Base-by-base conservation (phyloP, 2,797 vertebrate species). In the Diplodus puntazzo region DNA sequence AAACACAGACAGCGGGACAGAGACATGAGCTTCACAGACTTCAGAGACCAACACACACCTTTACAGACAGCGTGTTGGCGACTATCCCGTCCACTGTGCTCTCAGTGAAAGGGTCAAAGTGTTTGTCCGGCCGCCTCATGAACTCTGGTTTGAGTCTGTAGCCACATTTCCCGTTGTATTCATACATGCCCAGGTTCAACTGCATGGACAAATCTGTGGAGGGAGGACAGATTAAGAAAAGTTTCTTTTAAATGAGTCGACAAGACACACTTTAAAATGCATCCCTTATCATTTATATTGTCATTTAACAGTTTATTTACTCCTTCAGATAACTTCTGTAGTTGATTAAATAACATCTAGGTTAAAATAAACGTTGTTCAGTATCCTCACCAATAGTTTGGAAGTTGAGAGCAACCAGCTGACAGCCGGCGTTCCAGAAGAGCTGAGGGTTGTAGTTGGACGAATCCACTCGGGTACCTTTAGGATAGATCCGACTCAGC, bases 401-500 rank as follows among this genome's bases (percentile, higher is more conserved):
- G 92, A 99, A 99, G 93, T 99, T 99, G 50, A 99, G 96, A 8
- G 98, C 98, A 18, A 99, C 98, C 92, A 99, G 96, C 84, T 99
- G 98, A 92, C 98, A 99, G 71, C 98, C 98, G 0, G 98, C 97
- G 0, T 99, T 99, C 98, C 98, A 99, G 87, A 99, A 99, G 72
- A 99, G 96, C 82, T 99, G 98, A 17, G 98, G 98, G 96, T 99
- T 99, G 88, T 99, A 99, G 94, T 99, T 99, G 2, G 98, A 99
- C 11, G 98, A 99, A 91, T 99, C 98, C 71, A 99, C 98, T 14
- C 98, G 94, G 0, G 98, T 99, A 77, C 98, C 98, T 94, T 99
- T 99, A 0, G 98, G 98, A 88, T 99, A 99, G 88, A 99, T 97
- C 81, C 98, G 95, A 90, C 98, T 99, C 69, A 99, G 95, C 89